phyloP scores from a whole-genome alignment of 2,113 vertebrate genomes.

The Uria lomvia region DNA sequence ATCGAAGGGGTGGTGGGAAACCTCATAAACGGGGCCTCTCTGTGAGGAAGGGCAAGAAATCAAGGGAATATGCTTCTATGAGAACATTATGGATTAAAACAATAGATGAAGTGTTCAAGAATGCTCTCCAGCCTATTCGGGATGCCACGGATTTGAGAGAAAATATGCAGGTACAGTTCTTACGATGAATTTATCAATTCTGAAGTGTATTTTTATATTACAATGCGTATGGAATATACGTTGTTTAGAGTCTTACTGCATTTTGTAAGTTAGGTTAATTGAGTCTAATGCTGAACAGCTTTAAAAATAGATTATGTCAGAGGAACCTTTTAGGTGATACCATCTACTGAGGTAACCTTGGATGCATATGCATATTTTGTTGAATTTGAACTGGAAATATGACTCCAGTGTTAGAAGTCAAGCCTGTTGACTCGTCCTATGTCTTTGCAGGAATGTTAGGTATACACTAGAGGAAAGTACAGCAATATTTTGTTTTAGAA shows the following conservation, averaged over 20 bases:
- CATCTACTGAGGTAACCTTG: neutral
- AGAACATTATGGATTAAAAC: slow-evolving; percentile 91
- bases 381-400: neutral
- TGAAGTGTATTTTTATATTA: neutral
- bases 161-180: slow-evolving; percentile 92
- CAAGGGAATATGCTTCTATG: slow-evolving; percentile 92
- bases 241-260: neutral
- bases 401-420: neutral
- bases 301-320: neutral
- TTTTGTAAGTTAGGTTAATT: neutral
- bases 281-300: neutral
- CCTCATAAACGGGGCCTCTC: slow-evolving; percentile 96
- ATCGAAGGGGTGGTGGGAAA: slow-evolving; percentile 95
- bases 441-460: neutral
- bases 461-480: neutral
- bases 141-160: slow-evolving; percentile 96
- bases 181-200: neutral
- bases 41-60: slow-evolving; percentile 91
- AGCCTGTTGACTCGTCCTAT: neutral
- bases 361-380: neutral
- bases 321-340: neutral
- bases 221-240: neutral
- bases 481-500: neutral
- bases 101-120: slow-evolving; percentile 95
- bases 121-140: slow-evolving; percentile 85